phyloP scores from a whole-genome alignment of 2,113 vertebrate species.

The Antennarius striatus region DNA sequence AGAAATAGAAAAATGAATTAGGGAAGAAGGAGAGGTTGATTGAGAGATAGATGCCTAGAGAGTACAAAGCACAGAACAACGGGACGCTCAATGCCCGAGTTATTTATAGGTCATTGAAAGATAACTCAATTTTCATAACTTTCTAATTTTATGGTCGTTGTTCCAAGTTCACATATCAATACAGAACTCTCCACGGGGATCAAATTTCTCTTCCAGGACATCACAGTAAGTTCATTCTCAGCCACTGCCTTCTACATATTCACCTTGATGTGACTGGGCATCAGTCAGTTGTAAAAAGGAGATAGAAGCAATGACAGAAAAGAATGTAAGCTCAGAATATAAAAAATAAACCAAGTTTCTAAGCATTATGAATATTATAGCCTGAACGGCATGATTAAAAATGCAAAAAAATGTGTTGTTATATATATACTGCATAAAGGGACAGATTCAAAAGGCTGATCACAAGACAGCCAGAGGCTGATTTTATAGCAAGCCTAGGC shows the following conservation, averaged over 20 bases:
- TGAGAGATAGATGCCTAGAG: conserved; percentile 8
- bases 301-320: too few relatives aligned
- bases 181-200: conserved; percentile 7
- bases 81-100: conserved; percentile 47
- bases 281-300: too few relatives aligned
- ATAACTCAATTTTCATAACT: conserved; percentile 69
- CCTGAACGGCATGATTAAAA: too few relatives aligned
- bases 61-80: conserved; percentile 25
- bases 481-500: neutral
- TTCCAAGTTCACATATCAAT: conserved; percentile 37
- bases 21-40: conserved; percentile 28
- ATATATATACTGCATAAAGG: neutral
- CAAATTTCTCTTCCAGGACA: conserved; percentile 10
- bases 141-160: conserved; percentile 54
- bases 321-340: too few relatives aligned
- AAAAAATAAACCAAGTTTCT: too few relatives aligned
- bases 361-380: too few relatives aligned
- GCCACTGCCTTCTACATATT: neutral
- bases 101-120: conserved; percentile 64
- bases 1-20: neutral
- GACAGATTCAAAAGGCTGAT: conserved; percentile 13
- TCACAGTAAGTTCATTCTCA: conserved; percentile 8
- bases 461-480: conserved; percentile 12
- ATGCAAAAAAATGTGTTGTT: too few relatives aligned
- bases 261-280: too few relatives aligned